Base-by-base conservation (phyloP, 2,113 vertebrate species). In the Genyomyrus donnyi region DNA sequence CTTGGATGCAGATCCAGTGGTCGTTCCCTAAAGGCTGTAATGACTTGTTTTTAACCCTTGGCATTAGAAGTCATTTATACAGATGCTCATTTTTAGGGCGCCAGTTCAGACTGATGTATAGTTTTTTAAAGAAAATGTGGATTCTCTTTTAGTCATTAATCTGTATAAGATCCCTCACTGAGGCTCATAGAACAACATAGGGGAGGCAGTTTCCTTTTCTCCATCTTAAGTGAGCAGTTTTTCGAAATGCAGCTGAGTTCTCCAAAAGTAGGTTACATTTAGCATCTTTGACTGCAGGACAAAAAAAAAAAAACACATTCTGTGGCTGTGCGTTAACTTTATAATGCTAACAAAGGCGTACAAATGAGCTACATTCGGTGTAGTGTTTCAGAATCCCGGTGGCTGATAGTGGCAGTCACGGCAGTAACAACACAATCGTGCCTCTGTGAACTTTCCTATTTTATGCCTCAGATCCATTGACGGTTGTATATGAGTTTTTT, bases 361-460 rank as follows among this genome's bases (percentile, higher is more conserved):
- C 31, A 70, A 6, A 53, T 53, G 74, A 89, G 58, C 31, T 93
- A 94, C 92, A 93, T 93, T 94, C 94, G 94, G 95, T 94, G 94
- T 95, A 94, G 94, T 95, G 93, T 95, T 93, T 92, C 92, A 94
- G 93, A 95, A 94, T 94, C 92, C 90, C 90, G 93, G 93, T 94
- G 95, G 93, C 93, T 94, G 94, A 94, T 92, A 80, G 90, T 91
- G 93, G 92, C 92, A 91, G 94, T 94, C 92, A 92, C 93, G 88
- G 93, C 89, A 70, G 58, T 89, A 17, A 10, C 42, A 17, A 24
- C 94, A 94, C 94, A 94, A 94, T 95, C 93, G 91, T 94, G 94
- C 95, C 94, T 93, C 95, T 93, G 94, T 93, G 92, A 93, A 92
- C 24, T 39, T 24, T 85, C 74, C 70, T 83, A 89, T 58, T 52